Evolutionary conservation across 2,113 vertebrate species (phyloP).

Genomic region (Hypomesus transpacificus): DNA sequence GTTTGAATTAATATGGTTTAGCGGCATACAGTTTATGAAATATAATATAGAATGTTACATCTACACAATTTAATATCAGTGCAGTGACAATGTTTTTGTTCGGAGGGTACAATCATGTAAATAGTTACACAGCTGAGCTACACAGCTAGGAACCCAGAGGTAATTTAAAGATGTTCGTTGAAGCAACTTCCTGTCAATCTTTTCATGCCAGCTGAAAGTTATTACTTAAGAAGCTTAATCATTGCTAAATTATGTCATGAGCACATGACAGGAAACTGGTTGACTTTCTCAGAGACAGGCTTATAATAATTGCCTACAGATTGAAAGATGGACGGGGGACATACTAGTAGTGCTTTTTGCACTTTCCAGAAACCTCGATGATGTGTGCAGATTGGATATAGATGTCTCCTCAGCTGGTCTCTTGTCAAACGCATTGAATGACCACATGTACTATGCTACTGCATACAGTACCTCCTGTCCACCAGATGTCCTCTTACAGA

Average conservation of each 20-base stretch:
- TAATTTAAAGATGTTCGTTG: not conserved
- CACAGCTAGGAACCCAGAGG: not conserved
- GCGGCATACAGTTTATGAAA: too few species aligned
- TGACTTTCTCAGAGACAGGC: not conserved
- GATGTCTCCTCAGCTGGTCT: too few species aligned
- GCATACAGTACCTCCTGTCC: too few species aligned
- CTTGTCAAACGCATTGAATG: too few species aligned
- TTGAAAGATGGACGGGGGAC: not conserved
- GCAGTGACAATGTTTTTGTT: too few species aligned
- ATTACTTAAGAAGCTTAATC: not conserved
- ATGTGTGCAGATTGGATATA: too few species aligned
- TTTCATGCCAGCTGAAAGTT: slow-evolving; percentile 2
- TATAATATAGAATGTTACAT: too few species aligned
- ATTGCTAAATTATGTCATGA: not conserved
- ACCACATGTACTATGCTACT: too few species aligned
- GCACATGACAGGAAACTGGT: not conserved
- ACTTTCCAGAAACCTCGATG: not conserved
- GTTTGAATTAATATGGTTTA: too few species aligned
- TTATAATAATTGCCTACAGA: not conserved
- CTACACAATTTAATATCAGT: not conserved
- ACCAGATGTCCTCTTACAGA: too few species aligned
- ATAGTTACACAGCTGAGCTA: not conserved
- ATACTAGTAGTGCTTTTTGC: not conserved
- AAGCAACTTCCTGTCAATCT: not conserved
- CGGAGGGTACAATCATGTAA: too few species aligned